Evolutionary conservation across 2,797 vertebrate genomes (phyloP).

Genomic region (Delichon dasypus): DNA sequence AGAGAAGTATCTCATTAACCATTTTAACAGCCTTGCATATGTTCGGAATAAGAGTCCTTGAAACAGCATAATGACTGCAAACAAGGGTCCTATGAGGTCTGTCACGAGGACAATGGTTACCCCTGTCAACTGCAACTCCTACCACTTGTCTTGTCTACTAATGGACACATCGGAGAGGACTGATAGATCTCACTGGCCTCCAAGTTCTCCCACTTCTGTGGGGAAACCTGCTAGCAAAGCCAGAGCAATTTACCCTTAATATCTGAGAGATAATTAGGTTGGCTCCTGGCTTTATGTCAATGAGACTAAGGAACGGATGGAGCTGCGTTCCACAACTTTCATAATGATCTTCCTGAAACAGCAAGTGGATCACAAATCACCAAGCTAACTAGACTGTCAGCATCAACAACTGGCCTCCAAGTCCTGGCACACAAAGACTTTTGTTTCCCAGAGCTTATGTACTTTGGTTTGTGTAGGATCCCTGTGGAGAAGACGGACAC

Average conservation of each 20-base stretch:
- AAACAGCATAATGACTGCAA: background rate
- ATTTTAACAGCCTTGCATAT: background rate
- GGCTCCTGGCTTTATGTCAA: background rate
- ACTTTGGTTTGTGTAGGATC: background rate
- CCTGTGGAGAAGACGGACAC: fast-evolving
- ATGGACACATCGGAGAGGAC: background rate
- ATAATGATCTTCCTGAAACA: background rate
- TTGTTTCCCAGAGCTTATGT: fast-evolving
- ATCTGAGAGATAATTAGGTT: background rate
- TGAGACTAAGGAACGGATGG: background rate
- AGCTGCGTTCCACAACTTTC: background rate
- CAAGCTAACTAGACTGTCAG: background rate
- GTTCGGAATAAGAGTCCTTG: background rate
- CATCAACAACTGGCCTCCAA: background rate
- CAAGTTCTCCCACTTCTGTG: background rate
- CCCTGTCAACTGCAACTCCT: background rate
- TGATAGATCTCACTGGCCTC: background rate
- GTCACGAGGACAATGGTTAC: background rate
- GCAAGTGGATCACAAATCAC: background rate
- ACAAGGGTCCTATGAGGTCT: background rate
- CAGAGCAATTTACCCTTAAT: background rate
- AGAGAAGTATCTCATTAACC: background rate
- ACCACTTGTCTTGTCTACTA: background rate
- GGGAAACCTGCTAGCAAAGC: background rate
- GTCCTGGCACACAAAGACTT: background rate